Percentiles rank a stretch among this genome's conserved stretches.
Conservation (phyloP, 2,888 invertebrate species). For the Ophion ventricosus region DNA sequence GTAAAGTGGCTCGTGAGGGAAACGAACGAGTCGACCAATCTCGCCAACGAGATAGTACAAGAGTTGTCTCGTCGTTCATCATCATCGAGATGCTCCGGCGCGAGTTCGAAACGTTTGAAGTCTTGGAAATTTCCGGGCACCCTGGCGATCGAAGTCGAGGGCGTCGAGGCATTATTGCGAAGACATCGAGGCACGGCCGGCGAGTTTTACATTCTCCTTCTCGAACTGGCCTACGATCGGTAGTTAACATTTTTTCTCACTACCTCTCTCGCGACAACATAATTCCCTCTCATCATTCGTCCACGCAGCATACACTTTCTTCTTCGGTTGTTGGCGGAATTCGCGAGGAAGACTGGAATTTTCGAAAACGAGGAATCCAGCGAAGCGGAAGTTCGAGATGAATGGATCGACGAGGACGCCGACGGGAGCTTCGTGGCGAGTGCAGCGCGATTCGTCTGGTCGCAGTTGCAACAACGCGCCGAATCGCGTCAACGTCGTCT, state of each 20-base stretch:
- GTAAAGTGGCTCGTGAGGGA: slow-evolving; percentile 72
- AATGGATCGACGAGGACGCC: background rate
- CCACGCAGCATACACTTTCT: slow-evolving; percentile 69
- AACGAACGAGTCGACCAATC: slow-evolving; percentile 69
- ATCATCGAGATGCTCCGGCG: background rate
- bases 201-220: slow-evolving; percentile 75
- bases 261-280: background rate
- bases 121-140: slow-evolving; percentile 27
- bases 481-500: background rate
- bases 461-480: slow-evolving; percentile 23
- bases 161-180: background rate
- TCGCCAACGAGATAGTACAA: slow-evolving; percentile 67
- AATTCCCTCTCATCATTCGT: background rate
- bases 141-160: background rate
- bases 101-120: background rate
- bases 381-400: background rate
- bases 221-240: slow-evolving; percentile 78
- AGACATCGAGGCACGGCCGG: slow-evolving; percentile 71
- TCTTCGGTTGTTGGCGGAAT: slow-evolving; percentile 67
- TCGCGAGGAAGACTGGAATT: slow-evolving; percentile 24
- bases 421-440: slow-evolving; percentile 21
- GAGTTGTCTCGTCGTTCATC: background rate
- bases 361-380: background rate
- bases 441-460: slow-evolving; percentile 53
- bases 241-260: slow-evolving; percentile 50